Percentiles rank a stretch among this genome's conserved stretches.
phyloP scores from a whole-genome alignment of 1,140 invertebrate species.

The Vanessa atalanta region DNA sequence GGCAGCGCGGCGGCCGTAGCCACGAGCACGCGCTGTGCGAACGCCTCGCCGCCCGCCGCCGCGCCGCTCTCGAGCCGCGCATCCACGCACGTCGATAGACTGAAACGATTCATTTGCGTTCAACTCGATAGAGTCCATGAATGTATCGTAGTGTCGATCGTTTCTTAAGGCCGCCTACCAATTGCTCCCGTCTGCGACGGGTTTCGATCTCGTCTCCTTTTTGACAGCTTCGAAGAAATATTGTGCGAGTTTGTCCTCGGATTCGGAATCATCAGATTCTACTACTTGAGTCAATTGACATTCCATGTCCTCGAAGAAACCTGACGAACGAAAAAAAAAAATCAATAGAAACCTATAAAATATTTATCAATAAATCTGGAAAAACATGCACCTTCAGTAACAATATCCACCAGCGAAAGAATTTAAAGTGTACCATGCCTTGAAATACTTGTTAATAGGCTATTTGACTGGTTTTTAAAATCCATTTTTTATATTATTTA shows the following conservation, averaged over 20 bases:
- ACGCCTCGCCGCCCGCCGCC: conserved; percentile 86
- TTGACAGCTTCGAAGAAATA: conserved; percentile 61
- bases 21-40: conserved; percentile 84
- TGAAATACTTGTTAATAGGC: too few species aligned
- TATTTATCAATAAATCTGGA: too few species aligned
- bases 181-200: conserved; percentile 42
- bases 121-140: not conserved
- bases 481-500: too few species aligned
- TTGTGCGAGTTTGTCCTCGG: conserved; percentile 63
- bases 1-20: conserved; percentile 61
- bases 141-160: not conserved
- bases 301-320: conserved; percentile 51
- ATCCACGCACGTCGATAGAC: conserved; percentile 80
- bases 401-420: too few species aligned
- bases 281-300: conserved; percentile 59
- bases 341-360: too few species aligned
- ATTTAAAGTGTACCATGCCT: too few species aligned
- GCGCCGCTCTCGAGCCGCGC: conserved; percentile 86
- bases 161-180: conserved; percentile 17
- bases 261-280: conserved; percentile 68
- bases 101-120: conserved; percentile 28
- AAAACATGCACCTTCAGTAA: too few species aligned
- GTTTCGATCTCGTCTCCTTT: conserved; percentile 56
- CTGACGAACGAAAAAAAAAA: not conserved
- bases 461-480: too few species aligned